Conservation (phyloP, 2,113 vertebrate species). For the Chaetorhynchus papuensis region DNA sequence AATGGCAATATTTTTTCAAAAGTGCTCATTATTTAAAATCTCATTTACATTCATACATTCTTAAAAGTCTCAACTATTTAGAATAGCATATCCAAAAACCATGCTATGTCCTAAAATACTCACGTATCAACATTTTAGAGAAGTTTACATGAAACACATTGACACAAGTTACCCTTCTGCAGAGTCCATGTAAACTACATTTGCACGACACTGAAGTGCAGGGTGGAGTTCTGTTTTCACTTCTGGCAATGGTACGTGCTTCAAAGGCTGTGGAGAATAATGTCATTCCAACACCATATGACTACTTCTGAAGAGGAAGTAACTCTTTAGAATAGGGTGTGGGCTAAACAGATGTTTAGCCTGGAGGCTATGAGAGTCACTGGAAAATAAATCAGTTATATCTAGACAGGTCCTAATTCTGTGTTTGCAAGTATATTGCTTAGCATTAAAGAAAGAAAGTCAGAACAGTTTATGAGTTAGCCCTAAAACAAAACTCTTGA, state of each 20-base stretch:
- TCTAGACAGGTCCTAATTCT: not conserved
- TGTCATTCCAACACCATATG: not conserved
- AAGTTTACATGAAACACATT: not conserved
- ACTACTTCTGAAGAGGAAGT: slow-evolving; percentile 22
- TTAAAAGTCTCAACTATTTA: not conserved
- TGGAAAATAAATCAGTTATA: not conserved
- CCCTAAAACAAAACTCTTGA: not conserved
- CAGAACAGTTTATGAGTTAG: not conserved
- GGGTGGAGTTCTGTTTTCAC: not conserved
- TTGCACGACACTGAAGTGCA: not conserved
- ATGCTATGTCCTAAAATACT: not conserved
- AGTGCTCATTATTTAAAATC: not conserved
- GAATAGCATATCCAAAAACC: not conserved
- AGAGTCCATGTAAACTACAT: not conserved
- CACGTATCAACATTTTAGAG: not conserved
- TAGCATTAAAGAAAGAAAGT: not conserved
- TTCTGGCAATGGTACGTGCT: not conserved
- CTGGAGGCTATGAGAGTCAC: not conserved
- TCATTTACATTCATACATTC: not conserved
- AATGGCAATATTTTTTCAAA: not conserved
- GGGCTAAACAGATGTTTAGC: slow-evolving; percentile 31
- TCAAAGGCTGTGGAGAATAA: not conserved
- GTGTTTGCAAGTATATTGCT: not conserved
- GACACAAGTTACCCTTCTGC: not conserved
- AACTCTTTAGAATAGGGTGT: not conserved